Evolutionary conservation across 2,797 vertebrate species (phyloP).

Genomic region (Sebastes diaconus): DNA sequence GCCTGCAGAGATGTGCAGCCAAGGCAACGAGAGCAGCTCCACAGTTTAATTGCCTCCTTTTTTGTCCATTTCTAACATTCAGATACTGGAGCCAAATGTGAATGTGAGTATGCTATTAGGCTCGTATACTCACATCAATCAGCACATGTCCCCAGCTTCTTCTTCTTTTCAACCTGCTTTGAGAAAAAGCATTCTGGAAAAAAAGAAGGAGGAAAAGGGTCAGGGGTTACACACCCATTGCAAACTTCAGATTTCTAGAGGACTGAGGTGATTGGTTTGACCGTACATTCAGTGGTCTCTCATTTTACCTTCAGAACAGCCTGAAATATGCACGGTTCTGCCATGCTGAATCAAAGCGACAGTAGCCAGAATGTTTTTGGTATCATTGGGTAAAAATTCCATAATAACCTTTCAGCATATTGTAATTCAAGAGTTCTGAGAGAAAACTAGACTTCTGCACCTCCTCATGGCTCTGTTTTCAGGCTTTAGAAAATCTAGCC

Average conservation of each 20-base stretch:
- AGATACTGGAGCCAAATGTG: not conserved
- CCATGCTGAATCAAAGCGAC: not conserved
- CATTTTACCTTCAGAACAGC: not conserved
- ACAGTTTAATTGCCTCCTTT: not conserved
- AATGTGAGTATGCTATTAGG: not conserved
- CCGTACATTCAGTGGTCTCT: not conserved
- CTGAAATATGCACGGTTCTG: not conserved
- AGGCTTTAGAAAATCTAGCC: no score
- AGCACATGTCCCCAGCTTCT: not conserved
- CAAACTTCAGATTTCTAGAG: not conserved
- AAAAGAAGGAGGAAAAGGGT: not conserved
- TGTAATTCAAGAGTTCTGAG: no score
- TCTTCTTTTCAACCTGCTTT: not conserved
- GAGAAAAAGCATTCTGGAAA: not conserved
- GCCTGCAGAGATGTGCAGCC: slow-evolving; percentile 22
- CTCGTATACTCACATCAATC: not conserved
- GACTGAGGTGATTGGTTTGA: not conserved
- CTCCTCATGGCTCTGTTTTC: no score
- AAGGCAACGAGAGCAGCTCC: slow-evolving; percentile 1
- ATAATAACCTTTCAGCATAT: no score
- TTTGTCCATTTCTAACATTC: slow-evolving; percentile 7
- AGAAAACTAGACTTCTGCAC: no score
- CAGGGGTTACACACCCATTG: not conserved
- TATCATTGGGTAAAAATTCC: no score
- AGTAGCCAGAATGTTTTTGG: no score